phyloP scores from a whole-genome alignment of 2,113 vertebrate genomes.

The Nannobrachium achirus region DNA sequence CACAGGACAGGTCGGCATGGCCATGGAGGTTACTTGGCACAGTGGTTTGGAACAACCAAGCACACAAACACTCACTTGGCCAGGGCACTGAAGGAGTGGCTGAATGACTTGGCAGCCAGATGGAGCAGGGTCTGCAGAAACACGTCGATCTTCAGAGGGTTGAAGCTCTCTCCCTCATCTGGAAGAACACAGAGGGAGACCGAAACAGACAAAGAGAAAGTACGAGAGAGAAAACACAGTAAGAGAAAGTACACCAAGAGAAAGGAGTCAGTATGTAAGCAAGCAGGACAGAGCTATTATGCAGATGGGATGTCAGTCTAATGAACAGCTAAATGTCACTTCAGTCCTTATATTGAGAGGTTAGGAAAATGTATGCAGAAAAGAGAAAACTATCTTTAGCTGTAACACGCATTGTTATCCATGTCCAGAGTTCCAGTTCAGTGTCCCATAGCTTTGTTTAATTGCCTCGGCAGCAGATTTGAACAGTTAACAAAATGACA shows the following conservation, averaged over 20 bases:
- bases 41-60: too few relatives aligned
- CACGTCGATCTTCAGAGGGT: conserved; percentile 96
- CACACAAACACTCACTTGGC: conserved; percentile 87
- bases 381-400: too few relatives aligned
- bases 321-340: not conserved
- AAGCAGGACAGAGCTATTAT: too few relatives aligned
- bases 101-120: conserved; percentile 96
- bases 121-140: conserved; percentile 95
- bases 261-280: too few relatives aligned
- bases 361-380: not conserved
- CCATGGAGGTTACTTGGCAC: too few relatives aligned
- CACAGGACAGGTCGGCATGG: too few relatives aligned
- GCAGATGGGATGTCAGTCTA: not conserved
- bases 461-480: too few relatives aligned
- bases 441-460: too few relatives aligned
- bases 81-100: conserved; percentile 97
- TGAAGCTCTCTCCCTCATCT: conserved; percentile 96
- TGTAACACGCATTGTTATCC: too few relatives aligned
- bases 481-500: too few relatives aligned
- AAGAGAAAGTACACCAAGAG: too few relatives aligned
- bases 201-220: not conserved
- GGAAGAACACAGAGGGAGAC: conserved; percentile 15
- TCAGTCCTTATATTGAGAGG: not conserved
- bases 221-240: not conserved
- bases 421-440: too few relatives aligned